Base-by-base conservation (phyloP, 2,113 vertebrate genomes). In the Halichoeres trimaculatus region DNA sequence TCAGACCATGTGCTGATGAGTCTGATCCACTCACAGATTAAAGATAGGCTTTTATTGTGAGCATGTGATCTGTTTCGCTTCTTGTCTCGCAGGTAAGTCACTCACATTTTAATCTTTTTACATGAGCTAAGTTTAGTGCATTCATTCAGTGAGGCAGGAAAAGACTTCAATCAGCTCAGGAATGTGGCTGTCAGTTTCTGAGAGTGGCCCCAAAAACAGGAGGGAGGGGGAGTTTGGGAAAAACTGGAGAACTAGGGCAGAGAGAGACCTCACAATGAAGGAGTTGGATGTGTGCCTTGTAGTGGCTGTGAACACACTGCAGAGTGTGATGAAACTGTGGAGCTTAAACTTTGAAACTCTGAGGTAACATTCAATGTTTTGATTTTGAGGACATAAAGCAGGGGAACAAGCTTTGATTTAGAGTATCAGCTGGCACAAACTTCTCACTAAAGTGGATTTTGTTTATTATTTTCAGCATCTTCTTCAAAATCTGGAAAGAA, bases 251-350 rank as follows among this genome's bases (percentile, higher is more conserved):
- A 81, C 12, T 84, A 61, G 74, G 71, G 52, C 67, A 85, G 79
- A 70, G 80, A 57, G 74, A 81, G 72, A 58, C 50, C 38, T 60
- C 55, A 81, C 68, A 85, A 75, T 80, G 72, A 63, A 45, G 71
- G 62, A 78, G 52, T 43, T 63, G 67, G 62, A 60, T 48, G 61
- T 75, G 20, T 34, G 63, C 50, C 57, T 35, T 76, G 34, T 13
- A 70, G 70, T 65, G 50, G 68, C 40, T 70, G 40, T 78, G 70
- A 78, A 54, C 36, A 67, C 38, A 62, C n/a, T 69, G 41, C 57
- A 57, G 41, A 38, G 26, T 84, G 48, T 48, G 17, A 73, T 69
- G 53, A 24, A 48, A 68, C 56, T 24, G 8, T 1, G 43, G 59
- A 74, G 48, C 23, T 69, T 80, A 60, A 38, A 3, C 26, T 61